Conservation (phyloP, 1,140 invertebrate genomes). For the Drosophila ironensis region DNA sequence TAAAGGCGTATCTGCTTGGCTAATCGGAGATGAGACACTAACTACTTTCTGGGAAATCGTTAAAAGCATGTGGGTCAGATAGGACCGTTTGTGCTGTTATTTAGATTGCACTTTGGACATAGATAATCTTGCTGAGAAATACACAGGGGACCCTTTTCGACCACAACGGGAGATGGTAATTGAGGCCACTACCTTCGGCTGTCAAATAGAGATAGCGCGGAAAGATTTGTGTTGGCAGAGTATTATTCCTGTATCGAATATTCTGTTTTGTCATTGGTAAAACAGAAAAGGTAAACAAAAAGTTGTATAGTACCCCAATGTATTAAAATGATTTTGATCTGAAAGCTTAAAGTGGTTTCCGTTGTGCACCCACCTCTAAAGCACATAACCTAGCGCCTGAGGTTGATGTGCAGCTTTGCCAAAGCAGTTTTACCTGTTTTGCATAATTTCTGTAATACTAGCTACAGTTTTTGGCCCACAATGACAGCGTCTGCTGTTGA, state of each 20-base stretch:
- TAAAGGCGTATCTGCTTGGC: constrained; percentile 50
- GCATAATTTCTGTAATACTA: constrained; percentile 74
- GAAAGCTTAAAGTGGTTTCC: too few species aligned
- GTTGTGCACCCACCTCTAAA: neutral
- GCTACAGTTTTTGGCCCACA: constrained; percentile 13
- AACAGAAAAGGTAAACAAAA: too few species aligned
- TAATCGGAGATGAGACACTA: neutral
- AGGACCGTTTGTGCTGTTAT: constrained; percentile 65
- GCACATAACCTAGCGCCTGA: constrained; percentile 65
- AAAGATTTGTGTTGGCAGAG: constrained; percentile 67
- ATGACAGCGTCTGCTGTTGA: constrained; percentile 35
- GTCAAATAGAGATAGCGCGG: constrained; percentile 59
- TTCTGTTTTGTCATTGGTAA: too few species aligned
- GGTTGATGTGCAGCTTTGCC: constrained; percentile 70
- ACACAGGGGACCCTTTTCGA: constrained; percentile 43
- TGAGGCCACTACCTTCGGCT: too few species aligned
- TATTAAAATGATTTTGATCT: too few species aligned
- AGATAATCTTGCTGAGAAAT: constrained; percentile 53
- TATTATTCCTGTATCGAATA: too few species aligned
- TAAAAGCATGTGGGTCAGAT: constrained; percentile 56
- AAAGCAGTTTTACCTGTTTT: constrained; percentile 79
- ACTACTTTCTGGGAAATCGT: constrained; percentile 1
- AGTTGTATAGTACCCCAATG: too few species aligned
- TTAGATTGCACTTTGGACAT: neutral
- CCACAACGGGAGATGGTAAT: too few species aligned